Evolutionary conservation across 2,888 invertebrate species (phyloP).

Genomic region (Eurytoma adleriae): DNA sequence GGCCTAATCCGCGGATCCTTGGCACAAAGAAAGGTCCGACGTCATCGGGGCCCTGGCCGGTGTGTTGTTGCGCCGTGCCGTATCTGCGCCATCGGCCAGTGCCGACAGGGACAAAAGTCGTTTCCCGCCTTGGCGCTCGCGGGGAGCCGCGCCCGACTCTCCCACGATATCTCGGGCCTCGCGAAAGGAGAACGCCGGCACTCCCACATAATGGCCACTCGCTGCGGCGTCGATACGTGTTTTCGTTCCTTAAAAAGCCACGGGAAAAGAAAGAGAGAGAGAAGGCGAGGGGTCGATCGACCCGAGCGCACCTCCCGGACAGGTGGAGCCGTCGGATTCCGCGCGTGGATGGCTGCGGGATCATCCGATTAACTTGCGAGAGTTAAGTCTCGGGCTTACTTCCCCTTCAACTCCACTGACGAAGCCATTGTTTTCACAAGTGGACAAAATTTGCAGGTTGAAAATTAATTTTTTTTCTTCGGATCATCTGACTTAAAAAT

Average conservation of each 20-base stretch:
- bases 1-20: no score
- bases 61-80: slow-evolving; percentile 11
- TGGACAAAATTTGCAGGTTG: no score
- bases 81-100: slow-evolving; percentile 20
- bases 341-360: no score
- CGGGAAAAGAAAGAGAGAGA: slow-evolving; percentile 2
- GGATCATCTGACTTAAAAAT: no score
- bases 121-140: slow-evolving; percentile 48
- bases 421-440: no score
- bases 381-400: no score
- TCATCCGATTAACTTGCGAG: no score
- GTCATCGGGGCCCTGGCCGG: background rate
- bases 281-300: background rate
- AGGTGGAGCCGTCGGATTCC: background rate
- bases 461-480: no score
- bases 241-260: slow-evolving; percentile 29
- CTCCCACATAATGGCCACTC: slow-evolving; percentile 61
- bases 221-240: slow-evolving; percentile 58
- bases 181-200: slow-evolving; percentile 59
- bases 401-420: no score
- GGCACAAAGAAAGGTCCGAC: no score
- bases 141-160: slow-evolving; percentile 55
- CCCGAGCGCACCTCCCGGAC: background rate
- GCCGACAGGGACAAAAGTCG: slow-evolving; percentile 57
- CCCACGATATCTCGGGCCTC: slow-evolving; percentile 59